Base-by-base conservation (phyloP, 2,797 vertebrate genomes). In the Anguilla marmorata region DNA sequence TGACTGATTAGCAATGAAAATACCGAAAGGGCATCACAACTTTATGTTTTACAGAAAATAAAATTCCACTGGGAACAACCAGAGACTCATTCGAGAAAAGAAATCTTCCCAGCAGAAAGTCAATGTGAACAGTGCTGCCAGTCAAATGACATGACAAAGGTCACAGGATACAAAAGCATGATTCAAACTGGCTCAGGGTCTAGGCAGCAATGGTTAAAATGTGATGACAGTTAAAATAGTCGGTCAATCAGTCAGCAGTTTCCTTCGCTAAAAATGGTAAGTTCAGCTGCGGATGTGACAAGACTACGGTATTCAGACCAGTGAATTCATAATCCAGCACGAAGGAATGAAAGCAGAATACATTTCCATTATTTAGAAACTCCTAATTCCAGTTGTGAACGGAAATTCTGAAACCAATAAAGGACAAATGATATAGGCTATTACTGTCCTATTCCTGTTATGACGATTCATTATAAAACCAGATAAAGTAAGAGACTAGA, bases 61-160 rank as follows among this genome's bases (percentile, higher is more conserved):
- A 5, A 66, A n/a, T 14, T 16, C 69, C 9, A 11, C 11, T 33
- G 69, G 69, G 19, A 74, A 74, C 12, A 74, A 37, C 27, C 69
- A 12, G 30, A 14, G 30, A 11, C 69, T 74, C 30, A 9, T 30
- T 2, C 14, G 4, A 30, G 19, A n/a, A 63, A 63, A 74, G 33
- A 37, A 37, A 72, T 6, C n/a, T 74, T 14, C 27, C 27, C 27
- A 74, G 30, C 69, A 74, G 69, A 30, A 30, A 33, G 69, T 74
- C 4, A 12, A 16, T 16, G 19, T 30, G 69, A 74, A 37, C 69
- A 37, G 27, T 16, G 69, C 27, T 74, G 69, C 27, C 69, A 74
- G 30, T 74, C 69, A 74, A 74, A 74, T 33, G 21, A 74, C 69
- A 74, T 74, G 69, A 33, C 27, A 37, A 74, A 74, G 69, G 69